A percentile compares a stretch with the other conserved stretches of the same genome.
Evolutionary conservation across 2,888 invertebrate genomes (phyloP).

Genomic region (Escarpia spicata): DNA sequence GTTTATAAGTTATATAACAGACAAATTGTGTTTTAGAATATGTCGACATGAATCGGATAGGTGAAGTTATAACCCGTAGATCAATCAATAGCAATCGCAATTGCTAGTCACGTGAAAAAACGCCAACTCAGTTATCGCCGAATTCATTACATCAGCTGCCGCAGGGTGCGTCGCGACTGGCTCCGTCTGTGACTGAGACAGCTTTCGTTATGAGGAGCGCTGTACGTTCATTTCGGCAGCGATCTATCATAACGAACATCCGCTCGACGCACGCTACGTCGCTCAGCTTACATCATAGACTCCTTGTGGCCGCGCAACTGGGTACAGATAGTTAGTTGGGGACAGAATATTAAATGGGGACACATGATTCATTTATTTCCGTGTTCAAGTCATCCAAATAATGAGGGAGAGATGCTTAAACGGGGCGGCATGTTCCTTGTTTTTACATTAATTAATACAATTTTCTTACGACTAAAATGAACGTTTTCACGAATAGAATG

Average conservation of each 20-base stretch:
- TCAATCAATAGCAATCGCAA: neutral
- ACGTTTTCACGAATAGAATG: too few relatives aligned
- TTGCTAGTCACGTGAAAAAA: neutral
- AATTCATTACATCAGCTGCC: neutral
- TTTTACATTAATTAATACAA: too few relatives aligned
- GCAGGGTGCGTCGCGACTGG: neutral
- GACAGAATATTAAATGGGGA: too few relatives aligned
- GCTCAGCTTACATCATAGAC: neutral
- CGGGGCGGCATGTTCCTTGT: too few relatives aligned
- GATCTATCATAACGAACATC: neutral
- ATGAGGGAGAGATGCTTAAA: too few relatives aligned
- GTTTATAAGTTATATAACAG: too few relatives aligned
- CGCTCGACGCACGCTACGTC: neutral
- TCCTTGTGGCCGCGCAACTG: neutral
- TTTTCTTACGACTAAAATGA: too few relatives aligned
- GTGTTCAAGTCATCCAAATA: too few relatives aligned
- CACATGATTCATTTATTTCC: too few relatives aligned
- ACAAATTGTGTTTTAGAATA: neutral
- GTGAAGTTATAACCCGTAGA: neutral
- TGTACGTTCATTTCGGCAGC: neutral
- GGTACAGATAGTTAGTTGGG: too few relatives aligned
- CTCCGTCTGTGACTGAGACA: neutral
- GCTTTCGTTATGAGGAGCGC: neutral
- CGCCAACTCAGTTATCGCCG: neutral
- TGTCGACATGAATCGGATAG: neutral